Conservation (phyloP, 1,140 invertebrate genomes). For the Drosophila kepulauana region DNA sequence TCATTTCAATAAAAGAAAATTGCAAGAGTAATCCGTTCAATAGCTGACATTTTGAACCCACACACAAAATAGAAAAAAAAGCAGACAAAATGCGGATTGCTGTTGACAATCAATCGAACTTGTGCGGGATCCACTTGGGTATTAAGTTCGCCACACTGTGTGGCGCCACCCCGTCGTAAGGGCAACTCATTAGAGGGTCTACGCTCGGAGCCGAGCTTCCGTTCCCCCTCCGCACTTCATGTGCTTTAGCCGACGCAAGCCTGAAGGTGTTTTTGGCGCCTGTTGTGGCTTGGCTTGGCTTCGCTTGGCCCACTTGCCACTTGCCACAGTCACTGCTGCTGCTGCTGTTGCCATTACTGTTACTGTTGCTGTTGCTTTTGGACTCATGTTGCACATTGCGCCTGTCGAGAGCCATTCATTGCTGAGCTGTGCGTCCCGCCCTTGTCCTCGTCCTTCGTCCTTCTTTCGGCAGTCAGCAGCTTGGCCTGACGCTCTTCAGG, state of each 20-base stretch:
- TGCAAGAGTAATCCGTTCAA: not conserved
- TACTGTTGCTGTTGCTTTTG: slow-evolving; percentile 15
- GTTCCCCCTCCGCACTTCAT: not conserved
- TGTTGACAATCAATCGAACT: slow-evolving; percentile 5
- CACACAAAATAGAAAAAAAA: not conserved
- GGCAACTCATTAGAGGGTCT: slow-evolving; percentile 43
- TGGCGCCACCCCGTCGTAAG: slow-evolving; percentile 10
- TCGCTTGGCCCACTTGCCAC: slow-evolving; percentile 16
- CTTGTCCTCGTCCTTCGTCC: not conserved
- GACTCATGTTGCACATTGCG: slow-evolving; percentile 74
- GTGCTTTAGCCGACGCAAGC: slow-evolving; percentile 16
- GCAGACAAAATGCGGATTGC: not conserved
- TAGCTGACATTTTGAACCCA: not conserved
- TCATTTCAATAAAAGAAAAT: too few species aligned
- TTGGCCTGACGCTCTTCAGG: slow-evolving; percentile 53
- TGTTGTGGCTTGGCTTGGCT: slow-evolving; percentile 37
- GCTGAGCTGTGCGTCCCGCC: slow-evolving; percentile 7
- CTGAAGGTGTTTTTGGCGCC: slow-evolving; percentile 52
- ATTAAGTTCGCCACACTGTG: slow-evolving; percentile 33
- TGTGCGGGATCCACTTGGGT: not conserved
- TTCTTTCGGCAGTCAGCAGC: not conserved
- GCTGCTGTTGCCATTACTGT: slow-evolving; percentile 11
- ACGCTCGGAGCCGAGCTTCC: not conserved
- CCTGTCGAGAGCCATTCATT: slow-evolving; percentile 77
- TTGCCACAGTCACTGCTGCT: slow-evolving; percentile 3